Base-by-base conservation (phyloP, 2,113 vertebrate genomes). In the Laticauda colubrina region DNA sequence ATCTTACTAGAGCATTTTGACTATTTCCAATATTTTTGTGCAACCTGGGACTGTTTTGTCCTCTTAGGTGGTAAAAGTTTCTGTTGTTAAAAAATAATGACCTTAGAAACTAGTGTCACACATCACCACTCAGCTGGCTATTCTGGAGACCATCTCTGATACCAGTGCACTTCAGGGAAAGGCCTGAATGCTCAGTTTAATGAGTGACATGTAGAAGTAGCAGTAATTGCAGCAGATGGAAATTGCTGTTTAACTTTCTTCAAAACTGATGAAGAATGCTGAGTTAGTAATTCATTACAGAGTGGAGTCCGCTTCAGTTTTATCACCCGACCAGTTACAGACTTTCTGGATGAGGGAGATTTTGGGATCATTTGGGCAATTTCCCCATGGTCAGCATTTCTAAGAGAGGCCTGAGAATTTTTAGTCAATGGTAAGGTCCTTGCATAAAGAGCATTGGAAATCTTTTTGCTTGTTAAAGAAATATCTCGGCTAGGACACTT, bases 231-330 rank as follows among this genome's bases (percentile, higher is more conserved):
- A 11, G 7, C 39, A 56, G 94, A 87, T 88, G 87, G 26, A 0
- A n/a, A 21, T 15, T 89, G 92, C 0, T 85, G 85, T 89, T 88
- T 3, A 4, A 3, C 9, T 2, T 87, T 81, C 29, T 18, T 92
- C 26, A 51, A 3, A 0, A 11, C 7, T 24, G 95, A 43, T 23
- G 90, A 75, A 7, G 89, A 8, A 1, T 95, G 45, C 26, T 45
- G 90, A 89, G 96, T 23, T 15, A 93, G 85, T 3, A 75, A 26
- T 0, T 54, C 5, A 2, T 93, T 59, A 8, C 95, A 86, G n/a
- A 97, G 94, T 0, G 92, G 97, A 89, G 96, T 97, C 94, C 96
- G 93, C 93, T 96, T 97, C 87, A 98, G 96, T 94, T 97, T 97
- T 59, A 97, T 96, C 43, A 95, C 96, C 0, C 87, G 26, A 14